Conservation (phyloP, 92 coral and sea anemone species). For the Phenganax stokvisi region DNA sequence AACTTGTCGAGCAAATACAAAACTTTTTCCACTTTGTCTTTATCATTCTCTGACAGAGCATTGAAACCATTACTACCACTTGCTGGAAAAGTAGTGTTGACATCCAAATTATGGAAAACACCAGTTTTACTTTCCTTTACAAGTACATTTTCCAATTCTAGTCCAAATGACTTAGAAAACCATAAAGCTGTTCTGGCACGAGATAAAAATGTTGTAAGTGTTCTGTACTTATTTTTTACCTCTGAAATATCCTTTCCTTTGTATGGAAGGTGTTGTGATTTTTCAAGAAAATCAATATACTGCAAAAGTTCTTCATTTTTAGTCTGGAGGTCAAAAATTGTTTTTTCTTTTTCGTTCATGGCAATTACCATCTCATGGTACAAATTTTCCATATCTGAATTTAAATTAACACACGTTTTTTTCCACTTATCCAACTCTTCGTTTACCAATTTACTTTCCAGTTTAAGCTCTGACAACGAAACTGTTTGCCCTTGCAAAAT, state of each 20-base stretch:
- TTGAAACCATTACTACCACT: slow-evolving; percentile 35
- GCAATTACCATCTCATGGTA: slow-evolving; percentile 53
- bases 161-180: slow-evolving; percentile 61
- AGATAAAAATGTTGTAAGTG: slow-evolving; percentile 50
- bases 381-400: slow-evolving; percentile 50
- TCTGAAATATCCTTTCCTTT: slow-evolving; percentile 59
- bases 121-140: slow-evolving; percentile 59
- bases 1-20: slow-evolving; percentile 53
- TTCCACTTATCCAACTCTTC: slow-evolving; percentile 56
- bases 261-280: slow-evolving; percentile 29
- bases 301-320: slow-evolving; percentile 47
- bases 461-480: slow-evolving; percentile 42
- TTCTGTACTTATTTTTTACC: slow-evolving; percentile 57
- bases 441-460: slow-evolving; percentile 42
- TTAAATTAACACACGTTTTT: slow-evolving; percentile 43
- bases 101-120: slow-evolving; percentile 32
- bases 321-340: slow-evolving; percentile 45
- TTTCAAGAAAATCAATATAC: slow-evolving; percentile 45
- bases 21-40: slow-evolving; percentile 47
- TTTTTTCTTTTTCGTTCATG: slow-evolving; percentile 43
- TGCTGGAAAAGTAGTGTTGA: slow-evolving; percentile 3
- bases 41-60: slow-evolving; percentile 43
- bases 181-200: slow-evolving; percentile 58
- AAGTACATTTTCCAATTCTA: slow-evolving; percentile 51
- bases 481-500: slow-evolving; percentile 58